Percentiles rank a stretch among this genome's conserved stretches.
Conservation (phyloP, 2,888 invertebrate genomes). For the Idaea dimidiata region DNA sequence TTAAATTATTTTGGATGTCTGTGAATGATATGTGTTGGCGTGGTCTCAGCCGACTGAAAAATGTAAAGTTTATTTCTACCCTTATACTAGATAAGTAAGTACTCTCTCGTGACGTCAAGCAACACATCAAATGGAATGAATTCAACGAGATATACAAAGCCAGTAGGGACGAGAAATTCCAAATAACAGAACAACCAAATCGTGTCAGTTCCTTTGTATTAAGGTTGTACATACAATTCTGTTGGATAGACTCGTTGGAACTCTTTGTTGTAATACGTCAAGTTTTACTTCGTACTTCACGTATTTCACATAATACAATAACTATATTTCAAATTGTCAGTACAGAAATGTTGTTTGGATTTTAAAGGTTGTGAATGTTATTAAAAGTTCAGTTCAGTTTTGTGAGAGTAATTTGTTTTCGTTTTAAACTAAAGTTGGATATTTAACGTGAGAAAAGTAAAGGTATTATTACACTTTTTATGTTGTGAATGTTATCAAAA, state of each 20-base stretch:
- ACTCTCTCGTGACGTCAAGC: constrained; percentile 2
- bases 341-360: not conserved
- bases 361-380: too few relatives aligned
- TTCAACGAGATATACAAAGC: constrained; percentile 17
- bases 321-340: constrained; percentile 7
- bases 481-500: too few relatives aligned
- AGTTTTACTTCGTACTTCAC: constrained; percentile 22
- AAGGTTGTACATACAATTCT: constrained; percentile 17
- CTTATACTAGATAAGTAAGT: not conserved
- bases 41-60: not conserved
- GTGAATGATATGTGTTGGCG: too few relatives aligned
- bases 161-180: constrained; percentile 11
- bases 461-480: too few relatives aligned
- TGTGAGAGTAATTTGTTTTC: too few relatives aligned
- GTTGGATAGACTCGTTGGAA: constrained; percentile 21
- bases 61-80: not conserved
- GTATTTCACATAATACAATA: too few relatives aligned
- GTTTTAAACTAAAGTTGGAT: too few relatives aligned
- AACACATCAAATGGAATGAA: constrained; percentile 17
- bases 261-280: constrained; percentile 25
- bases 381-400: too few relatives aligned
- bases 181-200: constrained; percentile 23
- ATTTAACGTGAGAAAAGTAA: too few relatives aligned
- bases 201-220: constrained; percentile 27
- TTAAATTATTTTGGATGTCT: too few relatives aligned